phyloP scores from a whole-genome alignment of 2,888 invertebrate species.

The Cetonia aurata region DNA sequence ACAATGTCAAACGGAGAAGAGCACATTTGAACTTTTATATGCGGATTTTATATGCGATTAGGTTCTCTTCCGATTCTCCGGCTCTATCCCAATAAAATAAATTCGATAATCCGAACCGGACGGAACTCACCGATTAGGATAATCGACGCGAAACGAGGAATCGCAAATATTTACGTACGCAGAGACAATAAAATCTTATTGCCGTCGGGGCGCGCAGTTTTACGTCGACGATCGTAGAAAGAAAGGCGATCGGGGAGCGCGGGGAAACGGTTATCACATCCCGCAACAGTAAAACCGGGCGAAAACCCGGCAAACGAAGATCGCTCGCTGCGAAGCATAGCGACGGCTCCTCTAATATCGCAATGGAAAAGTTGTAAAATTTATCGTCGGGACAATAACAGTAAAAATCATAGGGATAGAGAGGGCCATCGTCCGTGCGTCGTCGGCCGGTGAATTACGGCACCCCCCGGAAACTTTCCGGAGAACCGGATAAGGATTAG shows the following conservation, averaged over 20 bases:
- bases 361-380: constrained; percentile 33
- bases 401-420: constrained; percentile 31
- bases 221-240: constrained; percentile 25
- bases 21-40: too few relatives aligned
- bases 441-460: too few relatives aligned
- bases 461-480: too few relatives aligned
- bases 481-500: too few relatives aligned
- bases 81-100: neutral
- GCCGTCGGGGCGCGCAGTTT: constrained; percentile 13
- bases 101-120: constrained; percentile 27
- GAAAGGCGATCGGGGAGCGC: neutral
- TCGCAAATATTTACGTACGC: constrained; percentile 34
- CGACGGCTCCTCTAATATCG: too few relatives aligned
- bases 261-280: neutral
- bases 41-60: too few relatives aligned
- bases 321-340: too few relatives aligned
- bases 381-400: constrained; percentile 35
- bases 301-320: too few relatives aligned
- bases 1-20: too few relatives aligned
- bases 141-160: constrained; percentile 26
- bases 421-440: too few relatives aligned
- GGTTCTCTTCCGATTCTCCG: too few relatives aligned
- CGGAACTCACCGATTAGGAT: constrained; percentile 12
- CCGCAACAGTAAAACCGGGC: too few relatives aligned
- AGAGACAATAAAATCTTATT: constrained; percentile 37